Conservation (phyloP, 1,140 invertebrate species). For the Carcinoscorpius rotundicauda region DNA sequence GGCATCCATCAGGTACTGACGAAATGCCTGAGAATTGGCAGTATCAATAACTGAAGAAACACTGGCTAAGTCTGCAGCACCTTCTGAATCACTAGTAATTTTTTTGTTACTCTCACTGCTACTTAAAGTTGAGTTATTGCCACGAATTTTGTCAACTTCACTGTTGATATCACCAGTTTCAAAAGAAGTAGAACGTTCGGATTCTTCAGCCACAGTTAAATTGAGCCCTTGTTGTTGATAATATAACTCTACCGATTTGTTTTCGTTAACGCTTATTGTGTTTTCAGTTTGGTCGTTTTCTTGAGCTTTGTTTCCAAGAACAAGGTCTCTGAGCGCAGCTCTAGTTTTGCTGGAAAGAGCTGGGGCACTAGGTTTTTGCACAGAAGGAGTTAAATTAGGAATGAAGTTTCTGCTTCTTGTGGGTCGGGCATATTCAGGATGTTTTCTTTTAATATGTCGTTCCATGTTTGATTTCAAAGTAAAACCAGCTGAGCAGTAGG, state of each 20-base stretch:
- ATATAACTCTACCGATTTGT: not conserved
- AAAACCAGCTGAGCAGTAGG: slow-evolving; percentile 74
- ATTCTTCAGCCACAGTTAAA: not conserved
- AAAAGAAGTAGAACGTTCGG: not conserved
- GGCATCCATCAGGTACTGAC: slow-evolving; percentile 11
- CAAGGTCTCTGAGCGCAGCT: slow-evolving; percentile 19
- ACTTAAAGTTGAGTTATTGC: not conserved
- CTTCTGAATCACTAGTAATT: slow-evolving; percentile 5
- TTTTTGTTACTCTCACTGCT: not conserved
- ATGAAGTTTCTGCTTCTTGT: slow-evolving; percentile 15
- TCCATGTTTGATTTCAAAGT: slow-evolving; percentile 87
- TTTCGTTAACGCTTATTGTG: not conserved
- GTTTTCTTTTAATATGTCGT: slow-evolving; percentile 82
- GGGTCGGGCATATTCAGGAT: slow-evolving; percentile 47
- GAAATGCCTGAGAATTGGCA: slow-evolving; percentile 42
- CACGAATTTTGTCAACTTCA: not conserved
- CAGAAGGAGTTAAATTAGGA: slow-evolving; percentile 10
- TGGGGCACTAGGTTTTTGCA: slow-evolving; percentile 11
- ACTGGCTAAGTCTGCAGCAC: slow-evolving; percentile 49
- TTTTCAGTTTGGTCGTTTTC: not conserved
- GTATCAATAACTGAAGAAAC: slow-evolving; percentile 65
- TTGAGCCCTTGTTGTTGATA: not conserved
- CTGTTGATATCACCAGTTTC: not conserved
- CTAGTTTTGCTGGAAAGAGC: slow-evolving; percentile 21
- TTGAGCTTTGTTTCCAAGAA: slow-evolving; percentile 18